These are phyloP conservation scores for Mechanitis mazaeus DNA, from an alignment of 2,888 invertebrate genomes.

Conservation along the genomic window DNA sequence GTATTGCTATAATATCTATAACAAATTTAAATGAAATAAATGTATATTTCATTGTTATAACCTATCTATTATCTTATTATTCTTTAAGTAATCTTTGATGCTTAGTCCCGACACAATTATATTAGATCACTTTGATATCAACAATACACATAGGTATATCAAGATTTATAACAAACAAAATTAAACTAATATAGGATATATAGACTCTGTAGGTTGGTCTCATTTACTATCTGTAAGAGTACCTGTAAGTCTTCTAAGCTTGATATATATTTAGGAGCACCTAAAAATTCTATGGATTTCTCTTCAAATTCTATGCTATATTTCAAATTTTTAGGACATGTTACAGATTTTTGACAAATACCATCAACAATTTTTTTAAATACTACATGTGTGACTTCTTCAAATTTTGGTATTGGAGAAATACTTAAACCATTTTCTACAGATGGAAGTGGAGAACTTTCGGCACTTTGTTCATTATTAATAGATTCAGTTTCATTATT, in stretches of 20 bases:
- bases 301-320: conserved; percentile 63
- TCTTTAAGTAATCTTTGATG: conserved; percentile 17
- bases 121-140: conserved; percentile 12
- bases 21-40: conserved; percentile 23
- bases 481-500: conserved; percentile 6
- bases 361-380: conserved; percentile 59
- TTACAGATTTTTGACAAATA: conserved; percentile 57
- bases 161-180: conserved; percentile 10
- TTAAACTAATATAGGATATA: conserved; percentile 56
- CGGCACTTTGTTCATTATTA: conserved; percentile 10
- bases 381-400: conserved; percentile 53
- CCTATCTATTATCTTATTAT: conserved; percentile 13
- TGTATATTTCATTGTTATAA: conserved; percentile 17
- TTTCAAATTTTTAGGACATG: conserved; percentile 64
- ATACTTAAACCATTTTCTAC: conserved; percentile 30
- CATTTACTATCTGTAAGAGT: conserved; percentile 70
- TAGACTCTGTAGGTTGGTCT: conserved; percentile 60
- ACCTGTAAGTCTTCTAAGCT: conserved; percentile 68
- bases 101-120: conserved; percentile 18
- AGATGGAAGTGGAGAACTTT: conserved; percentile 12
- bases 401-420: conserved; percentile 28
- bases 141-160: conserved; percentile 9
- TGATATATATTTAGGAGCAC: conserved; percentile 67
- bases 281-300: conserved; percentile 63
- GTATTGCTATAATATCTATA: conserved; percentile 13